Conservation (phyloP, 2,113 vertebrate genomes). For the Eolophus roseicapilla region DNA sequence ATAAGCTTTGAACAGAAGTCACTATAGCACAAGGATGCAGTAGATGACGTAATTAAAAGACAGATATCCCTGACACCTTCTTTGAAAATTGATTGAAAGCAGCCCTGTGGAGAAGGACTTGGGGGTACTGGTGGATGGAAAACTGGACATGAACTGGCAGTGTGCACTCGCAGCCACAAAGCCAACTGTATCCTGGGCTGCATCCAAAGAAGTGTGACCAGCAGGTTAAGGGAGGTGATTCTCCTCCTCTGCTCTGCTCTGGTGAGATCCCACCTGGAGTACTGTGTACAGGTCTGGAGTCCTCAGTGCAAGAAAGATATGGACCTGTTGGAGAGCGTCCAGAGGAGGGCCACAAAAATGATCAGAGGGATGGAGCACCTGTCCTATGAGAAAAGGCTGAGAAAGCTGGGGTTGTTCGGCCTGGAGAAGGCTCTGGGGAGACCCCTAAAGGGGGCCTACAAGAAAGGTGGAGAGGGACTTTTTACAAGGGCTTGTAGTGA, state of each 20-base stretch:
- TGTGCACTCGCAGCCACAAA: background rate
- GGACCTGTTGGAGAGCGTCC: background rate
- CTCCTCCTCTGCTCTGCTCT: background rate
- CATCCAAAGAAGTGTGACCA: background rate
- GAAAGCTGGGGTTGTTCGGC: too few relatives aligned
- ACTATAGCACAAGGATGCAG: background rate
- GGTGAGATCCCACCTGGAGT: background rate
- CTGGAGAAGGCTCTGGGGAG: background rate
- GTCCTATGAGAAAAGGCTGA: background rate
- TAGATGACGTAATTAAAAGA: background rate
- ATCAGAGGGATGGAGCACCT: background rate
- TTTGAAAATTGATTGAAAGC: background rate
- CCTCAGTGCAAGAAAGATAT: background rate
- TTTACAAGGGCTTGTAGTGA: background rate
- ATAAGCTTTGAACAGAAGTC: background rate
- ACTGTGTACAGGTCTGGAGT: background rate
- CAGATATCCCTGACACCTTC: background rate
- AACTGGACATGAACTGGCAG: background rate
- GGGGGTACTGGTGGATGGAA: background rate
- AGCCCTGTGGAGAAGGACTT: background rate
- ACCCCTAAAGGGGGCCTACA: background rate
- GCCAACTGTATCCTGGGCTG: background rate
- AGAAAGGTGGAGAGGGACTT: background rate
- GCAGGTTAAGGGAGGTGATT: background rate
- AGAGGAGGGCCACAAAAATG: background rate